Base-by-base conservation (phyloP, 2,797 vertebrate genomes). In the Protosalanx chinensis region DNA sequence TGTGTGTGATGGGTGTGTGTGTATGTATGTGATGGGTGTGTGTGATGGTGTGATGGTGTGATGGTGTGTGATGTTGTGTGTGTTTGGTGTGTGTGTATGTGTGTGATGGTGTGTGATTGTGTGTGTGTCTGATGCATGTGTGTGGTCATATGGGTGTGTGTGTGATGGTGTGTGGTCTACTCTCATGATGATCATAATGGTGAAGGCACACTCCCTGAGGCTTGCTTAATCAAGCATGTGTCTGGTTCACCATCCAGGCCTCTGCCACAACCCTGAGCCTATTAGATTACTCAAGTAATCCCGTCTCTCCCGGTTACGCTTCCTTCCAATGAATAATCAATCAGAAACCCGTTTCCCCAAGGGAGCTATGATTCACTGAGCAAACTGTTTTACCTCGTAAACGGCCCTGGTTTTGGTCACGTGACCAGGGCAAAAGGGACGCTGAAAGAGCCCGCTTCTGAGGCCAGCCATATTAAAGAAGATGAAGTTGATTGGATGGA, bases 251-350 rank as follows among this genome's bases (percentile, higher is more conserved):
- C 64, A 33, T 32, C 53, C 74, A 73, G 82, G 23, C 68, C 71
- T 74, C 72, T 69, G 65, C 72, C 63, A 73, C 65, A 30, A 62
- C 71, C 61, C 57, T 61, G 59, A 69, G 69, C 76, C 75, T 72
- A 87, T 87, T 84, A 83, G 73, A 85, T 87, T 85, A 84, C 76
- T 76, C 70, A 72, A 81, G 76, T 80, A 80, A 78, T 79, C 75
- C 72, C 8, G 72, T 75, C 66, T 81, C 78, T 70, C 64, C 60
- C 63, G 79, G 72, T 79, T 71, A 76, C 64, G 29, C 68, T 77
- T 64, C 49, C 61, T 56, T 56, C 71, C 73, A 67, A 72, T 79
- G 72, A 77, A 81, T 77, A 84, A 85, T 80, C 79, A 84, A 82
- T 82, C 75, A 67, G 67, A 77, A 72, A 51, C 62, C 64, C 23